phyloP scores from a whole-genome alignment of 2,888 invertebrate species.

The Pedicia rivosa region DNA sequence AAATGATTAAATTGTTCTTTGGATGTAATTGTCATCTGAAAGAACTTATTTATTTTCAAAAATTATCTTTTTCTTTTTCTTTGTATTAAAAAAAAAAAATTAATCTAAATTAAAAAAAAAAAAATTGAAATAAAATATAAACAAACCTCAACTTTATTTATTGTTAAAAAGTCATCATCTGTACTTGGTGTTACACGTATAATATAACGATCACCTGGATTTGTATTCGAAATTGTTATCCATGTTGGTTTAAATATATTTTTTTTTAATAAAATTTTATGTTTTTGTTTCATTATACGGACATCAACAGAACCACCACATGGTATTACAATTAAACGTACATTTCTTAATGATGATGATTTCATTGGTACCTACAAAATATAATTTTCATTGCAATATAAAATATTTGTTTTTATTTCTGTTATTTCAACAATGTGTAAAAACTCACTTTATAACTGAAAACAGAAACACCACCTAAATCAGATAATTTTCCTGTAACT shows the following conservation, averaged over 20 bases:
- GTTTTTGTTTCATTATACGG: slow-evolving; percentile 28
- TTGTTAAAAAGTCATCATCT: slow-evolving; percentile 33
- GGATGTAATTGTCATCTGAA: too few relatives aligned
- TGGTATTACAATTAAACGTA: slow-evolving; percentile 35
- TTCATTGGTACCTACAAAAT: slow-evolving; percentile 3
- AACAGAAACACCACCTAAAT: slow-evolving; percentile 34
- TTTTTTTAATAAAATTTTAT: slow-evolving; percentile 23
- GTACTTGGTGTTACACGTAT: slow-evolving; percentile 34
- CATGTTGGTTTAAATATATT: slow-evolving; percentile 34
- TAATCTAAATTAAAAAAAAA: too few relatives aligned
- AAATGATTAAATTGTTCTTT: slow-evolving; percentile 30
- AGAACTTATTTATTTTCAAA: too few relatives aligned
- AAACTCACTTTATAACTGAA: slow-evolving; percentile 39
- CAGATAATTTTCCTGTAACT: slow-evolving; percentile 33
- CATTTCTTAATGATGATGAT: slow-evolving; percentile 5
- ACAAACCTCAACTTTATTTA: slow-evolving; percentile 35
- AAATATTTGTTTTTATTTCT: too few relatives aligned
- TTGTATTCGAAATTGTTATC: slow-evolving; percentile 25
- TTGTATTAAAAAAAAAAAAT: too few relatives aligned
- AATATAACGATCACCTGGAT: slow-evolving; percentile 32
- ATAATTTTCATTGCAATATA: too few relatives aligned
- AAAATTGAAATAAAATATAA: too few relatives aligned
- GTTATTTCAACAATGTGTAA: too few relatives aligned
- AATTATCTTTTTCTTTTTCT: too few relatives aligned
- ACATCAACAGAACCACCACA: slow-evolving; percentile 36